Base-by-base conservation (phyloP, 2,113 vertebrate genomes). In the Silurus meridionalis region DNA sequence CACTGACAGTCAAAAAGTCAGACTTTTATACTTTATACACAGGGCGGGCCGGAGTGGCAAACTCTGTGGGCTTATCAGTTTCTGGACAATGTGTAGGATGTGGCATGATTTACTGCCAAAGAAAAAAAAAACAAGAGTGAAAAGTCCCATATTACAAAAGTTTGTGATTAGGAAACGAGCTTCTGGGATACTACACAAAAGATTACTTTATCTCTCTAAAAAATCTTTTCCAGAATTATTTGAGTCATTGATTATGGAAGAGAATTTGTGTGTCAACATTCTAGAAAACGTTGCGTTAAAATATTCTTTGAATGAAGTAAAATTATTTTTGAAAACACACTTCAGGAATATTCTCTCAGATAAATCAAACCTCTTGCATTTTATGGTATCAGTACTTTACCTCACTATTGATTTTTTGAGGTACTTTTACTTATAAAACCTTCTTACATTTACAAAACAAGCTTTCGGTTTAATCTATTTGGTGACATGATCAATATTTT, bases 81-180 rank as follows among this genome's bases (percentile, higher is more conserved):
- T 88, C 72, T 90, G 89, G 37, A 91, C 80, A 7, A 17, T n/a
- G 67, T 46, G n/a, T 9, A 71, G 77, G 61, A 85, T 57, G 37
- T 85, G 63, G 72, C 8, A 6, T 52, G 28, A 55, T 88, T 72
- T 83, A 58, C 83, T 13, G 23, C 37, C 61, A 80, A 66, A 77
- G n/a, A 10, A 2, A 4, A 13, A 13, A 58, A 71, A 23, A 83
- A 28, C n/a, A 75, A 14, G 3, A 63, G 80, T 48, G 87, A 61
- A 88, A 67, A 25, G 87, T 89, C 61, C 2, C 28, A 11, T 86
- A 11, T 94, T 94, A 87, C 92, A 88, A 89, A 91, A 93, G 84
- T 0, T 61, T 66, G 48, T 17, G 28, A 64, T 88, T 83, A 83
- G 80, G 66, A n/a, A 88, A 86, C 19, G 21, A 64, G 50, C 11